These are phyloP conservation scores for Leptopilina myrica DNA, from an alignment of 2,888 invertebrate species.

Conservation along the genomic window DNA sequence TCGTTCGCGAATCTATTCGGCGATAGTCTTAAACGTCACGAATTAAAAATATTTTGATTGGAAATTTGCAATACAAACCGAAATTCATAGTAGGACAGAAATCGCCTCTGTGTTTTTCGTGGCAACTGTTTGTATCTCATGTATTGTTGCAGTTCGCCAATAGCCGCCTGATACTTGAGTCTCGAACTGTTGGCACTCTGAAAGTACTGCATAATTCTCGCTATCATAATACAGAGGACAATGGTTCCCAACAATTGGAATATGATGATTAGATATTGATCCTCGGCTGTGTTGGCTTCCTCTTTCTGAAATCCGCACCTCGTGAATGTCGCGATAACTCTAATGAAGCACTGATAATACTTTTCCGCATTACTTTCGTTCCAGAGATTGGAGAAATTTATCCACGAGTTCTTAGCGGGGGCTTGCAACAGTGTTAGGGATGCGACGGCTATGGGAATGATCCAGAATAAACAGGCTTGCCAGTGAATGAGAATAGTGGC, in stretches of 20 bases:
- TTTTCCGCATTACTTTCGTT: slow-evolving; percentile 41
- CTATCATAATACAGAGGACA: slow-evolving; percentile 63
- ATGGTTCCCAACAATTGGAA: slow-evolving; percentile 62
- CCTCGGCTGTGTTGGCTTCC: slow-evolving; percentile 61
- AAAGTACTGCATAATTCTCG: slow-evolving; percentile 66
- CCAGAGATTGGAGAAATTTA: slow-evolving; percentile 63
- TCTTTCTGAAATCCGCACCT: slow-evolving; percentile 65
- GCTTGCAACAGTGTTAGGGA: slow-evolving; percentile 54
- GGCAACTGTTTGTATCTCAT: slow-evolving; percentile 72
- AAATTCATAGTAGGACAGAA: slow-evolving; percentile 70
- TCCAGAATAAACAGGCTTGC: slow-evolving; percentile 70
- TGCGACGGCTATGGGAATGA: slow-evolving; percentile 63
- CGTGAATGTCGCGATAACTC: slow-evolving; percentile 65
- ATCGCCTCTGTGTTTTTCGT: slow-evolving; percentile 63
- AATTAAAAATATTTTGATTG: too few relatives aligned
- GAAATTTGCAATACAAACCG: slow-evolving; percentile 53
- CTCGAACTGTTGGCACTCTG: slow-evolving; percentile 67
- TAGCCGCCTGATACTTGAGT: slow-evolving; percentile 67
- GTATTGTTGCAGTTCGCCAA: slow-evolving; percentile 68
- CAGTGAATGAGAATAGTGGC: slow-evolving; percentile 67
- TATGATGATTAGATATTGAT: slow-evolving; percentile 64
- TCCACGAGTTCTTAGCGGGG: slow-evolving; percentile 66
- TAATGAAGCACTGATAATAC: slow-evolving; percentile 63
- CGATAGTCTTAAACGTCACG: too few relatives aligned
- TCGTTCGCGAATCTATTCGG: too few relatives aligned